These are phyloP conservation scores for Artibeus lituratus DNA, from an alignment of 2,797 vertebrate genomes.

Conservation along the genomic window DNA sequence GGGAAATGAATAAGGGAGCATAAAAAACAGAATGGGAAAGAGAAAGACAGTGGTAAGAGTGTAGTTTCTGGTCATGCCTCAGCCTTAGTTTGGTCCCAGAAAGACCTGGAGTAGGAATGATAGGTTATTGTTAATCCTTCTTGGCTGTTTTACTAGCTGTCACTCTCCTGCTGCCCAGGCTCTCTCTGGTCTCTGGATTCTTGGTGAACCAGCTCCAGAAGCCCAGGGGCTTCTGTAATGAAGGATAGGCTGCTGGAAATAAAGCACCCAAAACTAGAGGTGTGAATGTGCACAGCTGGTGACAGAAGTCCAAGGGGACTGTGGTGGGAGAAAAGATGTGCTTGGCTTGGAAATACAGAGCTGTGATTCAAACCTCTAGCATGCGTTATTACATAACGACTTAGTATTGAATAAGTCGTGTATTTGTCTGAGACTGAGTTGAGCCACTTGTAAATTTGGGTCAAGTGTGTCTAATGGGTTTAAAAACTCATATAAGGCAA, in stretches of 20 bases:
- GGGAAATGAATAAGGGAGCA: background rate
- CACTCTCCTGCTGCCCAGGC: rapidly evolving
- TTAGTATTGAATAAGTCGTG: background rate
- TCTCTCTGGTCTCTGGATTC: background rate
- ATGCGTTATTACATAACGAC: background rate
- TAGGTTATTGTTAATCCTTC: background rate
- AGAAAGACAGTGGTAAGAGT: background rate
- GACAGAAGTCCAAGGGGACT: background rate
- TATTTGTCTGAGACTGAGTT: background rate
- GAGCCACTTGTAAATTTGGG: background rate
- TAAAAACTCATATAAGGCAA: background rate
- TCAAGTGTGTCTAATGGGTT: background rate
- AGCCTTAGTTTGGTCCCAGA: background rate
- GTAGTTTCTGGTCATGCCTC: background rate
- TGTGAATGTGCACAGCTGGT: background rate
- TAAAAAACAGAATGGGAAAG: background rate
- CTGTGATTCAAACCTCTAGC: background rate
- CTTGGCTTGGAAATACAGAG: background rate
- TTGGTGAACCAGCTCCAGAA: background rate
- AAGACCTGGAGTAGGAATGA: background rate
- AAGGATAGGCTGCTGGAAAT: background rate
- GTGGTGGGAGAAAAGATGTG: background rate
- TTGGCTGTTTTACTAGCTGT: background rate
- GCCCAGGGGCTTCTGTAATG: background rate
- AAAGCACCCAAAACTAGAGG: background rate